These are phyloP conservation scores for Nyleta sp. DNA, from an alignment of 2,888 invertebrate genomes.

Conservation along the genomic window DNA sequence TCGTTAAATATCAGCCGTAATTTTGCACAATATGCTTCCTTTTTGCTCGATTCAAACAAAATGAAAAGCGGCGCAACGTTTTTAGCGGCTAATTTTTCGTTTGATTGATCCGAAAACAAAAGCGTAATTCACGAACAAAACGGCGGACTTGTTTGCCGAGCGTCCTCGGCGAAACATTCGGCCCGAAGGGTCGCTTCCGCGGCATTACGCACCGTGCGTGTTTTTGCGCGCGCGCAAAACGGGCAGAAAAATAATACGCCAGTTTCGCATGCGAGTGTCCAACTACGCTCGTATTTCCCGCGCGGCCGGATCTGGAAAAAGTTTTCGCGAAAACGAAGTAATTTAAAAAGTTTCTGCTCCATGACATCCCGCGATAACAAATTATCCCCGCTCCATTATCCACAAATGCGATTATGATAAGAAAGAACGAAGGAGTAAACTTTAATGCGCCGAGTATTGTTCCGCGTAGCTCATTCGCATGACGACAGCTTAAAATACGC, in stretches of 20 bases:
- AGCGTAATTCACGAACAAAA: neutral
- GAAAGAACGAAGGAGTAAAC: conserved; percentile 77
- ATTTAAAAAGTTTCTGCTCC: conserved; percentile 82
- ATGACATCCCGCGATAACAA: conserved; percentile 81
- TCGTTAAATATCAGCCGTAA: no score
- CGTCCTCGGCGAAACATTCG: neutral
- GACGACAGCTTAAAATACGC: conserved; percentile 34
- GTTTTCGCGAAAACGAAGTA: conserved; percentile 79
- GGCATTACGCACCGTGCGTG: conserved; percentile 54
- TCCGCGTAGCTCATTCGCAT: conserved; percentile 54
- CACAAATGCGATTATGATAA: conserved; percentile 82
- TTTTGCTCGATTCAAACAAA: no score
- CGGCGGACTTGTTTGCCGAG: neutral
- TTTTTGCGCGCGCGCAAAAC: conserved; percentile 38
- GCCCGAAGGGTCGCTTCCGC: conserved; percentile 26
- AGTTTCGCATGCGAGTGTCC: conserved; percentile 71
- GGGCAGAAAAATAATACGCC: conserved; percentile 48
- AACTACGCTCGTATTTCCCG: conserved; percentile 77
- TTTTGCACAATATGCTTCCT: no score
- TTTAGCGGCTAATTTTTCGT: conserved; percentile 13
- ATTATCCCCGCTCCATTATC: conserved; percentile 82
- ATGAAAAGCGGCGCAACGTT: neutral
- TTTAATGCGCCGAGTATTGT: conserved; percentile 67
- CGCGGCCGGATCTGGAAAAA: conserved; percentile 70
- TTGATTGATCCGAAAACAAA: conserved; percentile 5